These are phyloP conservation scores for Pelecanus crispus DNA, from an alignment of 2,113 vertebrate species.

Conservation along the genomic window DNA sequence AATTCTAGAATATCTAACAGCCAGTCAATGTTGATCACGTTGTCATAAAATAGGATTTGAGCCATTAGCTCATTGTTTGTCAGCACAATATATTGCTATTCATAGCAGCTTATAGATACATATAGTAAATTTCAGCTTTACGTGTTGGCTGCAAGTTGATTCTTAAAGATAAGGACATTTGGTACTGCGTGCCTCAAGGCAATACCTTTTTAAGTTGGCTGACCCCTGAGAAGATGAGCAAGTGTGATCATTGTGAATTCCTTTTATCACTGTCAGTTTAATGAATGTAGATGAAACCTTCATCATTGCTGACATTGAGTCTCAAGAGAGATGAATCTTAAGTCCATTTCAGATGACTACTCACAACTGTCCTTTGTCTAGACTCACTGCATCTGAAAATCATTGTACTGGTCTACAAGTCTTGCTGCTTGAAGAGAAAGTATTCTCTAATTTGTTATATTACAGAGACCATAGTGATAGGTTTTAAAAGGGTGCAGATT, in stretches of 20 bases:
- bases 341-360: neutral
- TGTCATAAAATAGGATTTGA: neutral
- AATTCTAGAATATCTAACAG: neutral
- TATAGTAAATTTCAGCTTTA: neutral
- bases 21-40: neutral
- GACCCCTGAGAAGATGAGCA: neutral
- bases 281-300: neutral
- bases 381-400: neutral
- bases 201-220: neutral
- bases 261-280: neutral
- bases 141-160: neutral
- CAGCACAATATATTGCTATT: neutral
- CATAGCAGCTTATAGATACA: neutral
- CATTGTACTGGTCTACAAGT: neutral
- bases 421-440: neutral
- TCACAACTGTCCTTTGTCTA: neutral
- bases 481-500: neutral
- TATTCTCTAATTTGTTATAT: neutral
- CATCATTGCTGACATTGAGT: neutral
- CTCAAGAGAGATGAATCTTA: neutral
- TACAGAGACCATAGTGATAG: neutral
- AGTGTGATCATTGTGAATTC: neutral
- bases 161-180: neutral
- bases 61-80: neutral
- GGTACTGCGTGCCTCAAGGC: neutral